Evolutionary conservation across 2,888 invertebrate genomes (phyloP), one percentile per base, ranked within the genome.

Genomic region (Magallana nippona): DNA sequence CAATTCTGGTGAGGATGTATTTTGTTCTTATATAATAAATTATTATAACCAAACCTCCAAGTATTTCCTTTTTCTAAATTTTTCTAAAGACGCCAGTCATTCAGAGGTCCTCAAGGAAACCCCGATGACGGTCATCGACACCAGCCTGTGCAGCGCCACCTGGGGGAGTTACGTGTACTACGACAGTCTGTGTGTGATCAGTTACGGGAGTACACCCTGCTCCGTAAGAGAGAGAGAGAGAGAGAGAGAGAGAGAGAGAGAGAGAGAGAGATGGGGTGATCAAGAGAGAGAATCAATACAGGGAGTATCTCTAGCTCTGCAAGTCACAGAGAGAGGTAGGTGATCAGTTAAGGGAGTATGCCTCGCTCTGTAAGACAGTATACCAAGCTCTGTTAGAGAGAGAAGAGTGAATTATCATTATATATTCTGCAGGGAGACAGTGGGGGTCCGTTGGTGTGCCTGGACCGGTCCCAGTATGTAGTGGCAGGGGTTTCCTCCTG

Each of bases 141-240:
- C 78, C 10, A 17, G 80, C 17, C 79, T 32, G 13, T 85, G 85
- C 78, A 60, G 83, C 15, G 10, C 63, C 27, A 84, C 82, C 10
- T 85, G 85, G 85, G 84, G 85, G 13, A 71, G 58, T 27, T 85
- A 82, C 71, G 79, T 83, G 13, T 85, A 85, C 55, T 82, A 85
- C 32, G 85, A 83, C 17, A 83, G 78, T 32, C 17, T 85, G 2
- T 85, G 85, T 32, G 80, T 82, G 3, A 82, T 82, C 17, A 55
- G 15, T 5, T 82, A 82, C 55, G 27, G 55, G 8, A 62, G 63
- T 13, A 83, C 85, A 19, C 58, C 85, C 8, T 85, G 85, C 60
- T 71, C 78, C 62, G 85, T 83, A 71, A 80, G 82, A 32, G 3
- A 17, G 19, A 60, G 62, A 60, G 62, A 60, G 62, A 19, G 17